Evolutionary conservation across 2,888 invertebrate species (phyloP), one percentile per base, ranked within the genome.

Genomic region (Lepidochrysops patricia): DNA sequence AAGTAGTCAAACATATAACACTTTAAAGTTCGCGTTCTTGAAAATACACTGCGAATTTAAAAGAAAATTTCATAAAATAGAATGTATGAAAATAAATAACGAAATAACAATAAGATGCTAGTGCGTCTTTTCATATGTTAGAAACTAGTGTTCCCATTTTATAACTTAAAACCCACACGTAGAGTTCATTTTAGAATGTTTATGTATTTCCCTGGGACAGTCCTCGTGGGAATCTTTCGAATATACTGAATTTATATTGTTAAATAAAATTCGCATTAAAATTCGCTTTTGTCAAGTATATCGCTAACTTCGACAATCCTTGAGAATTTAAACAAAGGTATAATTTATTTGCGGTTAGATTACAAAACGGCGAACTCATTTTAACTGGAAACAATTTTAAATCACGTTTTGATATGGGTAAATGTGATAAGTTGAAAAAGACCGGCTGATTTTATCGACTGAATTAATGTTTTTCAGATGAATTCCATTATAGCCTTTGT

Each of bases 181-280:
- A 27, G 0, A 52, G 50, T 52, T 26, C 27, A 26, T 26, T 26
- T 52, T 52, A 4, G 50, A 13, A 5, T 7, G 15, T 12, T 4
- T 1, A 1, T 50, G 26, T 12, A 12, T 54, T 13, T 29, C 9
- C 2, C n/a, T n/a, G 54, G 12, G 19, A 4, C 19, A 15, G 54
- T 32, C 13, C 54, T 29, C 32, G 12, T n/a, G 54, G 52, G 32
- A 32, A 54, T 32, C 15, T 54, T 54, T 32, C 15, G 5, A 54
- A 54, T 54, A 29, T 29, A 13, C 29, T 9, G 54, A 54, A 54
- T 54, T 32, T 54, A 54, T 54, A 29, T 54, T 54, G 54, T 32
- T 54, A 54, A 54, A 32, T 54, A 54, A 54, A 54, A 54, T 13
- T 54, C 32, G 12, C 15, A 19, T 54, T 32, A 54, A 32, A 54